A percentile compares a stretch with the other conserved stretches of the same genome.
Evolutionary conservation across 1,140 invertebrate species (phyloP).

Genomic region (Drosophila paulistorum): DNA sequence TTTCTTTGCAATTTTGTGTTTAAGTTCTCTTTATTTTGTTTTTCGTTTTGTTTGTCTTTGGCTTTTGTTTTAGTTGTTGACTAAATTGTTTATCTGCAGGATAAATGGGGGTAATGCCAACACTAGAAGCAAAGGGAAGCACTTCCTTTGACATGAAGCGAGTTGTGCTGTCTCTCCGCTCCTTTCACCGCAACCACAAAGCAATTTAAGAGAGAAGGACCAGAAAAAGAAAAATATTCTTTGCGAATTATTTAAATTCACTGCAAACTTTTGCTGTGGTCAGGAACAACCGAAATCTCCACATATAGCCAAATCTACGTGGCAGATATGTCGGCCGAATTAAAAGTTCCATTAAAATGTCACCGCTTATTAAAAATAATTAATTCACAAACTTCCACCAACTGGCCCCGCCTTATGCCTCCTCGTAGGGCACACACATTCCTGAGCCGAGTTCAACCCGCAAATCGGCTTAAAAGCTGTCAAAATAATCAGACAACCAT

Average conservation of each 20-base stretch:
- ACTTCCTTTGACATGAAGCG: constrained; percentile 7
- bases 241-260: constrained; percentile 5
- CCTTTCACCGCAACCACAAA: constrained; percentile 19
- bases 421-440: too few relatives aligned
- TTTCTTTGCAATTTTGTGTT: constrained; percentile 37
- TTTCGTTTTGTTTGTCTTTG: constrained; percentile 63
- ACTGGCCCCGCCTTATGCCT: not conserved
- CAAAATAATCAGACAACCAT: constrained; percentile 55
- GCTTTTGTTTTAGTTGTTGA: constrained; percentile 58
- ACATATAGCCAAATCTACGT: not conserved
- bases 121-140: constrained; percentile 30
- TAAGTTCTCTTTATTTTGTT: constrained; percentile 27
- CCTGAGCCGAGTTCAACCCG: not conserved
- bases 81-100: constrained; percentile 71
- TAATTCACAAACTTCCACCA: constrained; percentile 60
- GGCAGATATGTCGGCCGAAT: not conserved
- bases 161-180: not conserved
- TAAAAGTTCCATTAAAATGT: constrained; percentile 66
- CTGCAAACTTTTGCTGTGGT: constrained; percentile 3
- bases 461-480: constrained; percentile 74
- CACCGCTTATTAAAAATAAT: constrained; percentile 66
- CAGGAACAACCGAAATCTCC: constrained; percentile 1
- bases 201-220: constrained; percentile 21
- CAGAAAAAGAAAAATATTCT: not conserved
- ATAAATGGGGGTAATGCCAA: constrained; percentile 52